phyloP scores from a whole-genome alignment of 2,888 invertebrate species.

The Creontiades dilutus region DNA sequence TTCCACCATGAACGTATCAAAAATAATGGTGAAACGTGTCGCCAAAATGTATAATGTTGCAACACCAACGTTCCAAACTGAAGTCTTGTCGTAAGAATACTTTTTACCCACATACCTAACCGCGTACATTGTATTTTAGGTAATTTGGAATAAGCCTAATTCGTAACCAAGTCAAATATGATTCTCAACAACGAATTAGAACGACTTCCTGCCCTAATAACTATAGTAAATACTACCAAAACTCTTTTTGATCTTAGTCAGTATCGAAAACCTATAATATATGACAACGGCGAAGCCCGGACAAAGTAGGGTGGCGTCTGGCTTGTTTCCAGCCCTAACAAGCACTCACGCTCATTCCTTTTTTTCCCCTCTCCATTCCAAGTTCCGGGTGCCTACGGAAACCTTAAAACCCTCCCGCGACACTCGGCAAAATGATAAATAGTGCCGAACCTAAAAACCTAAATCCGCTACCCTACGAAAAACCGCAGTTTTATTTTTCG shows the following conservation, averaged over 20 bases:
- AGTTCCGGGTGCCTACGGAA: neutral
- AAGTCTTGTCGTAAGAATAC: no score
- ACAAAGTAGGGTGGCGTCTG: neutral
- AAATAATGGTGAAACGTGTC: no score
- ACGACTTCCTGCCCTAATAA: no score
- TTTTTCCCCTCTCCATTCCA: neutral
- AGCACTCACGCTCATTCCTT: neutral
- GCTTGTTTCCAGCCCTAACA: conserved; percentile 27
- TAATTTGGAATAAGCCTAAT: no score
- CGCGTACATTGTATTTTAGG: no score
- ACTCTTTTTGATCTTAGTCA: neutral
- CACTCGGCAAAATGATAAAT: conserved; percentile 39
- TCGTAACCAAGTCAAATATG: no score
- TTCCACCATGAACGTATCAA: no score
- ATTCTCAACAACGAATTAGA: no score
- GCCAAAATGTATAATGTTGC: no score
- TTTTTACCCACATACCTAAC: no score
- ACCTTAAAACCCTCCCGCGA: conserved; percentile 22
- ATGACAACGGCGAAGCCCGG: neutral
- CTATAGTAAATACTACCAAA: no score
- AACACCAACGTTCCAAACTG: no score
- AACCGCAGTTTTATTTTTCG: conserved; percentile 15
- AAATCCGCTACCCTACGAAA: conserved; percentile 30
- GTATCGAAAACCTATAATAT: neutral
- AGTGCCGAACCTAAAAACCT: conserved; percentile 42